Evolutionary conservation across 2,888 invertebrate genomes (phyloP).

Genomic region (Melanchra persicariae): DNA sequence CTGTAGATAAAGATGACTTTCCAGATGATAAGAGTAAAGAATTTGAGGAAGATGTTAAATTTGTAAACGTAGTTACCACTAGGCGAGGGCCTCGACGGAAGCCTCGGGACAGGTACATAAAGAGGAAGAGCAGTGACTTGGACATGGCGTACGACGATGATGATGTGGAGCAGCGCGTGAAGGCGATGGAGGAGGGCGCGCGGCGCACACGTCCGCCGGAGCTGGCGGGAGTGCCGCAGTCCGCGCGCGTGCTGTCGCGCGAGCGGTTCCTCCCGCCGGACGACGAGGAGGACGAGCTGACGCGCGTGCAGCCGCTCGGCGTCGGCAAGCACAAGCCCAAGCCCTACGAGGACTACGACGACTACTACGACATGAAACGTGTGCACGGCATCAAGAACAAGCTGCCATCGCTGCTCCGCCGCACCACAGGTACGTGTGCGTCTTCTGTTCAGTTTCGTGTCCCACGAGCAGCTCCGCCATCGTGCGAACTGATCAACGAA

Average conservation of each 20-base stretch:
- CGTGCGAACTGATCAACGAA: too few relatives aligned
- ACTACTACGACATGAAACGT: slow-evolving; percentile 83
- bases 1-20: slow-evolving; percentile 66
- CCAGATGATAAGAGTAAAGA: slow-evolving; percentile 66
- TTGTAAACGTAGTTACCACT: slow-evolving; percentile 64
- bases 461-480: not conserved
- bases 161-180: slow-evolving; percentile 37
- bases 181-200: not conserved
- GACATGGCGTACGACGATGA: slow-evolving; percentile 57
- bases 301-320: slow-evolving; percentile 23
- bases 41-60: slow-evolving; percentile 66
- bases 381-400: slow-evolving; percentile 78
- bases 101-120: slow-evolving; percentile 74
- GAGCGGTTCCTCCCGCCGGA: slow-evolving; percentile 22
- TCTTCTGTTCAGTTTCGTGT: not conserved
- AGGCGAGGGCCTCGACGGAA: slow-evolving; percentile 75
- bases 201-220: slow-evolving; percentile 29
- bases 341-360: slow-evolving; percentile 73
- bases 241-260: not conserved
- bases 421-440: slow-evolving; percentile 75
- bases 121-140: slow-evolving; percentile 46
- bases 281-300: slow-evolving; percentile 43
- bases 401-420: slow-evolving; percentile 73
- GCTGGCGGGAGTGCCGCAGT: too few relatives aligned
- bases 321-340: slow-evolving; percentile 53